These are phyloP conservation scores for Petroica traversi DNA, from an alignment of 2,113 vertebrate species.

Conservation along the genomic window DNA sequence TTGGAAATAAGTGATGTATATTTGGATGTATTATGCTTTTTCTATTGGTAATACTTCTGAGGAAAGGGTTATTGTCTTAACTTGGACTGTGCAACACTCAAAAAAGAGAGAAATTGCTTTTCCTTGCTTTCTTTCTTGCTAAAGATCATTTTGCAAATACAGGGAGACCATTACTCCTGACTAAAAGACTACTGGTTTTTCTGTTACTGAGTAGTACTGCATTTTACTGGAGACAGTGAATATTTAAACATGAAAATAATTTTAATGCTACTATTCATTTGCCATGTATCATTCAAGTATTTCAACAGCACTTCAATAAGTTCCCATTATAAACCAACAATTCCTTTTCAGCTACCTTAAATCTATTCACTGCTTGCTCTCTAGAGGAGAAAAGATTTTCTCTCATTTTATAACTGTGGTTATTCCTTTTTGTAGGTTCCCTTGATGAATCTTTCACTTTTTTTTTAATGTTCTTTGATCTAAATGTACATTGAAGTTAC, in stretches of 20 bases:
- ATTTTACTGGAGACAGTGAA: not conserved
- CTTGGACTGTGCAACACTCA: not conserved
- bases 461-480: slow-evolving; percentile 19
- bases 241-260: slow-evolving; percentile 46
- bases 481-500: not conserved
- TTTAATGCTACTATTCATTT: slow-evolving; percentile 46
- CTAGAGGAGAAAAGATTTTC: not conserved
- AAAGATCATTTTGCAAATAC: not conserved
- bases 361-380: not conserved
- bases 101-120: not conserved
- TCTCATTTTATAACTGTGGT: not conserved
- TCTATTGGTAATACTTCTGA: not conserved
- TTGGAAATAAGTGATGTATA: not conserved
- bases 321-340: not conserved
- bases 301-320: not conserved
- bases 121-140: not conserved
- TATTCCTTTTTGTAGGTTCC: not conserved
- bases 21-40: not conserved
- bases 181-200: not conserved
- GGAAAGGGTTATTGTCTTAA: not conserved
- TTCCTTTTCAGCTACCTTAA: not conserved
- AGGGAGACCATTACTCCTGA: not conserved
- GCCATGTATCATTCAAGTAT: slow-evolving; percentile 27
- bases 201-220: not conserved
- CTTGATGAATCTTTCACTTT: slow-evolving; percentile 28